A percentile compares a stretch with the other conserved stretches of the same genome.
These are phyloP conservation scores for Esperia sulphurella DNA, from an alignment of 2,888 invertebrate genomes.

Conservation along the genomic window DNA sequence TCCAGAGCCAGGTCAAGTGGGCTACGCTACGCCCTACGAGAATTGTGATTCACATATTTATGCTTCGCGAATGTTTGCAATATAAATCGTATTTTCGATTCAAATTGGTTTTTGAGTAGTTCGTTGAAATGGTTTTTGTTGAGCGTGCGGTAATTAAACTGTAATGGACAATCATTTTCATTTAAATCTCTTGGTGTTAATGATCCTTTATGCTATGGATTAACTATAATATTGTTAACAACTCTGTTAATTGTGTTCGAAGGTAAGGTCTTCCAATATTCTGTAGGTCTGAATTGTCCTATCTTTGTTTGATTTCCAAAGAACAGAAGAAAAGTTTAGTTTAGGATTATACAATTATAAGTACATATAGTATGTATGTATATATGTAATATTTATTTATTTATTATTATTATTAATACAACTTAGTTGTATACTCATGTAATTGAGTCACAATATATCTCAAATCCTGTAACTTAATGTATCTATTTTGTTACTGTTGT, in stretches of 20 bases:
- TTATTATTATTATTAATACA: too few relatives aligned
- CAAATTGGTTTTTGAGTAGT: conserved; percentile 2
- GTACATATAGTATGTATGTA: too few relatives aligned
- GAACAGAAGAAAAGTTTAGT: too few relatives aligned
- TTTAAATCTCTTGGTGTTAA: background rate
- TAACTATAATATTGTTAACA: background rate
- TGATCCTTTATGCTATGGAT: background rate
- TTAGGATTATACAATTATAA: too few relatives aligned
- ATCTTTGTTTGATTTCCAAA: too few relatives aligned
- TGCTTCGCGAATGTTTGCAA: conserved; percentile 6
- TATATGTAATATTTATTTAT: too few relatives aligned
- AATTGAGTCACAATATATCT: too few relatives aligned
- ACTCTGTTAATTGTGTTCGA: background rate
- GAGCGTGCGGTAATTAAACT: background rate
- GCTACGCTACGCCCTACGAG: conserved; percentile 6
- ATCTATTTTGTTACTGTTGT: too few relatives aligned
- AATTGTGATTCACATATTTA: conserved; percentile 20
- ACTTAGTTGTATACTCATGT: too few relatives aligned
- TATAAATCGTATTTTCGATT: conserved; percentile 2
- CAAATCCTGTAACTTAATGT: too few relatives aligned
- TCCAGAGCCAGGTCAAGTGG: conserved; percentile 19
- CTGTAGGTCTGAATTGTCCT: background rate
- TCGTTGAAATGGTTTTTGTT: background rate
- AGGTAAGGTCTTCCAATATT: background rate
- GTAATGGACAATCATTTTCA: background rate